Evolutionary conservation across 1,140 invertebrate species (phyloP), one percentile per base, ranked within the genome.

Genomic region (Trichomalopsis sarcophagae): DNA sequence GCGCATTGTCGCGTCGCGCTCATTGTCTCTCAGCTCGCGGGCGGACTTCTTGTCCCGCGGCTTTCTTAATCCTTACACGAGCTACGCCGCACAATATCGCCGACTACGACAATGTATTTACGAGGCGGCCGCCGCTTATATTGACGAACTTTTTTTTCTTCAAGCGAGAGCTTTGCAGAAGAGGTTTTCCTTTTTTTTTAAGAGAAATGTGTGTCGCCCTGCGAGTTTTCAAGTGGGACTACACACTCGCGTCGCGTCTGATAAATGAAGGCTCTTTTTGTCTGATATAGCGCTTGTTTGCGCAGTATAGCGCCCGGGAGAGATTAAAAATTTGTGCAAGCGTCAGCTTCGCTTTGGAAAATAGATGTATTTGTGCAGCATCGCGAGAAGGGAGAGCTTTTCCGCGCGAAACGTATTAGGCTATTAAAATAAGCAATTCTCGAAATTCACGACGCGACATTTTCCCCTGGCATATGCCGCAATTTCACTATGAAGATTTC

Each of bases 31-130:
- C 1, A 27, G 27, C 21, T 30, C 27, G 6, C 40, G 47, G 40
- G 30, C 62, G 14, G 30, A 66, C 62, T 83, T 83, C 74, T 84
- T 40, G 62, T 79, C 73, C 3, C 75, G 36, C 76, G 76, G 66
- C 68, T 73, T 84, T 79, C 82, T 84, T 84, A 84, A 84, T 84
- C 76, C 68, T 84, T 84, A 73, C 76, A 78, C 77, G 27, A 71
- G 66, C 66, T 44, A 68, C 1, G 23, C 82, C 55, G 27, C 27
- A 77, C 76, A 78, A 78, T 77, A 21, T 21, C 17, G 5, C 50
- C 14, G 13, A 14, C 73, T 11, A 77, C 62, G 74, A 82, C 74
- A 68, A 82, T 68, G n/a, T 30, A 82, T 82, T 76, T 66, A 74
- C 71, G 47, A 82, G 36, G 50, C 21, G 14, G 62, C 62, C 55